Evolutionary conservation across 2,888 invertebrate genomes (phyloP).

Genomic region (Cephus spinipes): DNA sequence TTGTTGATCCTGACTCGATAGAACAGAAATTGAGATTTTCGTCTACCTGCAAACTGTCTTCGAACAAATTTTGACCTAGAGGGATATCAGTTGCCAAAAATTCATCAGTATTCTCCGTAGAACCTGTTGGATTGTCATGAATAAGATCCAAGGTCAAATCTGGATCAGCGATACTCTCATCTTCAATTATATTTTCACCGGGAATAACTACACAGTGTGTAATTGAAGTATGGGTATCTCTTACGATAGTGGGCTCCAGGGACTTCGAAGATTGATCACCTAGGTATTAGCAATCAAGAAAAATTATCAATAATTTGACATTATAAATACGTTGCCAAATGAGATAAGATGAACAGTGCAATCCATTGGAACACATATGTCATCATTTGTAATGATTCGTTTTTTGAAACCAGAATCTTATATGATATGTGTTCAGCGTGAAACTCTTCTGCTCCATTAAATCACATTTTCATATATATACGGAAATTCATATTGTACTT

Average conservation of each 20-base stretch:
- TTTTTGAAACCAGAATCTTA: constrained; percentile 9
- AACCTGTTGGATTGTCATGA: too few species aligned
- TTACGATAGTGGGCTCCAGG: constrained; percentile 11
- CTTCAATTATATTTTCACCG: not conserved
- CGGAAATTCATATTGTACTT: constrained; percentile 11
- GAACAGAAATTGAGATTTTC: too few species aligned
- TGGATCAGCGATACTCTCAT: too few species aligned
- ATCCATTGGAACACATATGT: not conserved
- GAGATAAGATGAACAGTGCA: constrained; percentile 2
- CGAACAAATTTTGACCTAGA: too few species aligned
- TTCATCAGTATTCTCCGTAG: too few species aligned
- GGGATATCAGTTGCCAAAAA: too few species aligned
- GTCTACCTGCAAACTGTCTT: too few species aligned
- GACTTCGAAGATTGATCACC: constrained; percentile 12
- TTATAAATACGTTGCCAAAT: constrained; percentile 9
- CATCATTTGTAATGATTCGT: not conserved
- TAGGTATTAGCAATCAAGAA: constrained; percentile 1
- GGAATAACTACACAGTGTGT: constrained; percentile 9
- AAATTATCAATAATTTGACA: constrained; percentile 9
- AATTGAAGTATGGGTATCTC: constrained; percentile 9
- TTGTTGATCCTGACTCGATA: too few species aligned
- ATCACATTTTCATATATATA: constrained; percentile 6
- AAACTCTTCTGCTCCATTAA: not conserved
- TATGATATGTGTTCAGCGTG: not conserved
- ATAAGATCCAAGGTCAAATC: too few species aligned